Percentiles rank a stretch among this genome's conserved stretches.
Conservation (phyloP, 2,797 vertebrate genomes). For the Dromococcyx pavoninus region DNA sequence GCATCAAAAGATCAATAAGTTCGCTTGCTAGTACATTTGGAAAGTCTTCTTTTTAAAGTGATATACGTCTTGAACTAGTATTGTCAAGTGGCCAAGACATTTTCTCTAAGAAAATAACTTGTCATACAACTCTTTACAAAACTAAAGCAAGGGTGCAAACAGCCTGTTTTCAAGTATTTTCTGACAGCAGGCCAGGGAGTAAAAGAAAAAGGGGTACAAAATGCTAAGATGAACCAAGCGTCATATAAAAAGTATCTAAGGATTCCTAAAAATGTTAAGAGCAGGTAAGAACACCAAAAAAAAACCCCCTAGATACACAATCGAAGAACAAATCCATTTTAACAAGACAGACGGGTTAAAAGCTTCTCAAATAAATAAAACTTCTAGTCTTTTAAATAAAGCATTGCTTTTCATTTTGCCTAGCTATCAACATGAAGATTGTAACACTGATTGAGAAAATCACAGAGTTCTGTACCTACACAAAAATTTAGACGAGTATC, state of each 20-base stretch:
- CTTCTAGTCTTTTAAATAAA: not conserved
- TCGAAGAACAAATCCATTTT: not conserved
- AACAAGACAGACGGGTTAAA: not conserved
- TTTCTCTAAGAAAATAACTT: not conserved
- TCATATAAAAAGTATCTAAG: not conserved
- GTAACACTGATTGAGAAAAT: not conserved
- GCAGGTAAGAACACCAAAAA: not conserved
- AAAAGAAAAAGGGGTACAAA: not conserved
- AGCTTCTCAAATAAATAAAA: not conserved
- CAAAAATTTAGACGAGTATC: accelerated
- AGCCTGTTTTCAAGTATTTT: not conserved
- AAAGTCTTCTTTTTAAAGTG: not conserved
- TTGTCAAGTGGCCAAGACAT: not conserved
- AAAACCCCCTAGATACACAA: not conserved
- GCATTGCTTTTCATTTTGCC: not conserved
- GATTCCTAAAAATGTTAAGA: not conserved
- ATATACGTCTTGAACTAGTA: not conserved
- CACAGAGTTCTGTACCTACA: not conserved
- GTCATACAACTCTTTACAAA: not conserved
- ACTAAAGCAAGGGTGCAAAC: not conserved
- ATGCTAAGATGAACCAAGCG: not conserved
- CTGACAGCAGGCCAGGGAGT: not conserved
- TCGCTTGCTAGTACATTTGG: not conserved
- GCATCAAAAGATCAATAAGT: not conserved
- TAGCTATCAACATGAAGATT: not conserved